Base-by-base conservation (phyloP, 2,888 invertebrate species). In the Blomia tropicalis region DNA sequence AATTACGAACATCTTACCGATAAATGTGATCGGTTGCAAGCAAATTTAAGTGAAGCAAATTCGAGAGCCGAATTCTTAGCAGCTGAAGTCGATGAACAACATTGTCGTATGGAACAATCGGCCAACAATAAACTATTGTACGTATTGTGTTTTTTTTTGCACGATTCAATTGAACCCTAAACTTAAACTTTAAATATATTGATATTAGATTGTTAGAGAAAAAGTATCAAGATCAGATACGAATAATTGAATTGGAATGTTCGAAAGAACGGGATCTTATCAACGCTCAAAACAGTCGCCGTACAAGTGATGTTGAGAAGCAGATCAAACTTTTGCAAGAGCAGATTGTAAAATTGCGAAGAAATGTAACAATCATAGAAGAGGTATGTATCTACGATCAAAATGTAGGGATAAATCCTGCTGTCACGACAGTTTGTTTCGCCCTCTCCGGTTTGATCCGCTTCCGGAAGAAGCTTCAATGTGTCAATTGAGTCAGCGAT, bases 41-140 rank as follows among this genome's bases (percentile, higher is more conserved):
- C 27, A 25, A 23, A 56, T 27, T 25, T 56, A 4, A 14, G 79
- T 23, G 88, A 88, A 71, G 87, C 89, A 0, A 88, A 90, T 71
- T 80, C 83, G 63, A 79, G 90, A 68, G 86, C 87, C 0, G 79
- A 82, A 0, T 72, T 87, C 60, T 76, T 92, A 58, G 91, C 89
- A 1, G 86, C 86, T 69, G 92, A 92, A 74, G 85, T 90, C 1
- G 92, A 93, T 72, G 92, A 92, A 70, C 83, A 85, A 69, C 89
- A 91, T 72, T 80, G 83, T 1, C 81, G 83, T 64, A 79, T 90
- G 71, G 91, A 92, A 72, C 81, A 81, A 66, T 82, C 82, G 11
- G 27, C 62, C 11, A 43, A 58, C n/a, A 27, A 58, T 25, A 56
- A 62, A n/a, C 19, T 62, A n/a, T 4, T 29, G 60, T 60, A 60